A percentile compares a stretch with the other conserved stretches of the same genome.
Evolutionary conservation across 2,797 vertebrate species (phyloP).

Genomic region (Siniperca obscura): DNA sequence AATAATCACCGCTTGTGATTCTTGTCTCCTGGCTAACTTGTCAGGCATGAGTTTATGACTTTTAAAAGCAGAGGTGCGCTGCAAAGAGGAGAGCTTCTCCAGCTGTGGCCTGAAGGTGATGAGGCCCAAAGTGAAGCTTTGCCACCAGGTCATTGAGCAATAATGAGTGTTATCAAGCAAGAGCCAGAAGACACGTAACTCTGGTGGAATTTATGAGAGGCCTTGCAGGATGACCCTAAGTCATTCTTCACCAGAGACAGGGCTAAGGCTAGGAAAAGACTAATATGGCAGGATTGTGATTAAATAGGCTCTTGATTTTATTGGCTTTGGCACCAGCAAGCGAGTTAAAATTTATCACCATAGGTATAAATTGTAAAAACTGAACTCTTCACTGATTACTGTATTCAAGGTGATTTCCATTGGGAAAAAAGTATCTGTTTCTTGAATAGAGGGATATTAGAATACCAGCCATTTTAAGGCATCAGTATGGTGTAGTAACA

Average conservation of each 20-base stretch:
- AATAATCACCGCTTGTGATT: conserved; percentile 73
- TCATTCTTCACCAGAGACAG: conserved; percentile 76
- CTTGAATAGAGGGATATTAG: conserved; percentile 1
- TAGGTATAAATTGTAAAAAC: conserved; percentile 61
- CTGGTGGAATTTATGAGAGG: conserved; percentile 78
- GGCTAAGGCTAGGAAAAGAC: conserved; percentile 69
- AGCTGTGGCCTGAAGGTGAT: conserved; percentile 62
- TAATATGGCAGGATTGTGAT: conserved; percentile 73
- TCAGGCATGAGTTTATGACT: conserved; percentile 71
- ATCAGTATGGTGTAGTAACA: neutral
- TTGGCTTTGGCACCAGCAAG: conserved; percentile 56
- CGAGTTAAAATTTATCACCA: conserved; percentile 60
- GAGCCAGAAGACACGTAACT: conserved; percentile 76
- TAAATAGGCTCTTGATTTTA: conserved; percentile 72
- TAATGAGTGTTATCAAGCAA: conserved; percentile 82
- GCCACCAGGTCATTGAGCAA: conserved; percentile 78
- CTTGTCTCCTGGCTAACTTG: conserved; percentile 76
- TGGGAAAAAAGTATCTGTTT: conserved; percentile 2
- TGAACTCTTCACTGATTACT: conserved; percentile 58
- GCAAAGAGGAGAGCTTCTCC: conserved; percentile 46
- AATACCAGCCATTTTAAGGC: neutral
- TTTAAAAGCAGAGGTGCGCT: conserved; percentile 71
- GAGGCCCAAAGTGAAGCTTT: conserved; percentile 71
- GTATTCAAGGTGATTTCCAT: conserved; percentile 52
- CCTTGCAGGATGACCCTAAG: conserved; percentile 78